phyloP scores from a whole-genome alignment of 1,140 invertebrate genomes.

The Micrasema minimum region DNA sequence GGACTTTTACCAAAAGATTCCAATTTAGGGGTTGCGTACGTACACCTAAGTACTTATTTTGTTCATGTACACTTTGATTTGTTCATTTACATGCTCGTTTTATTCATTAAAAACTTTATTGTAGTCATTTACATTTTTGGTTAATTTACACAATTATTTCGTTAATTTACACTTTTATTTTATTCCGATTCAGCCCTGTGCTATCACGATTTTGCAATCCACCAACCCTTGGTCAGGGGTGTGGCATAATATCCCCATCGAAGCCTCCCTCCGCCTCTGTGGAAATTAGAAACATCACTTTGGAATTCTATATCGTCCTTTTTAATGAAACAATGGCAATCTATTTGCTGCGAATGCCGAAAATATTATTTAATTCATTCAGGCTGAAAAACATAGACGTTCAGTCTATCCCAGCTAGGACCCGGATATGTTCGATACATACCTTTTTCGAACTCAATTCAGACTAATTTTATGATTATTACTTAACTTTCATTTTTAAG shows the following conservation, averaged over 20 bases:
- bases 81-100: not conserved
- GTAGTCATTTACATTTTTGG: not conserved
- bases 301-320: not conserved
- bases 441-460: not conserved
- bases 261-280: not conserved
- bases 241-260: conserved; percentile 18
- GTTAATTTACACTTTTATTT: not conserved
- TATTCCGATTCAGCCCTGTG: not conserved
- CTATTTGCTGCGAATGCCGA: not conserved
- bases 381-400: not conserved
- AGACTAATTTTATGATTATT: not conserved
- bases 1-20: too few species aligned
- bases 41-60: too few species aligned
- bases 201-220: not conserved
- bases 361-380: not conserved
- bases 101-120: not conserved
- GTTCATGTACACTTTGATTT: too few species aligned
- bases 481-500: too few species aligned
- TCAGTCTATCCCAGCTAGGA: not conserved
- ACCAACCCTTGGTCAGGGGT: not conserved
- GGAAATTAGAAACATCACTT: not conserved
- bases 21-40: too few species aligned
- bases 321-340: not conserved
- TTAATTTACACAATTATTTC: not conserved
- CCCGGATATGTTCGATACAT: not conserved